These are phyloP conservation scores for Megaceryle alcyon DNA, from an alignment of 2,797 vertebrate genomes.

Conservation along the genomic window DNA sequence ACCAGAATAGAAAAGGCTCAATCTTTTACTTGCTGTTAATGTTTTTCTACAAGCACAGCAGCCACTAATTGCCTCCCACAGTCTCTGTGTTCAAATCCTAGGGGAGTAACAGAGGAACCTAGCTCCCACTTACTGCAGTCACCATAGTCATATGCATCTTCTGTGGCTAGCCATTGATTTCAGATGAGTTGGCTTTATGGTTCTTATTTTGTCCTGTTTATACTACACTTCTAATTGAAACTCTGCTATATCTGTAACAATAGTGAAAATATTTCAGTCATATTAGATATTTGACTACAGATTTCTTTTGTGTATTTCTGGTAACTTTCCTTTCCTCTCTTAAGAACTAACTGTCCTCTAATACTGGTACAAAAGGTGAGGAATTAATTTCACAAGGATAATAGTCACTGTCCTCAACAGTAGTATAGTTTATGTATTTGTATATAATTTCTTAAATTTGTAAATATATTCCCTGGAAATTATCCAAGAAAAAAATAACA, in stretches of 20 bases:
- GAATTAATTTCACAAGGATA: not conserved
- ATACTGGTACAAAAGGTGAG: not conserved
- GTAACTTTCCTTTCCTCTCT: not conserved
- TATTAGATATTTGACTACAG: not conserved
- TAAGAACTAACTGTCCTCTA: not conserved
- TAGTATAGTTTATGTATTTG: not conserved
- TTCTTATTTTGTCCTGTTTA: not conserved
- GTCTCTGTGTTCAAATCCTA: not conserved
- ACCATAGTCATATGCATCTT: not conserved
- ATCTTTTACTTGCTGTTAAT: conserved; percentile 51
- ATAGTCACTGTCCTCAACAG: not conserved
- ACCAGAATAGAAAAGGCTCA: conserved; percentile 15
- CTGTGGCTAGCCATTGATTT: not conserved
- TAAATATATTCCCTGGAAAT: not conserved
- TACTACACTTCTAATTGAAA: not conserved
- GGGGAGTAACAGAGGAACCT: not conserved
- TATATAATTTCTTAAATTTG: not conserved
- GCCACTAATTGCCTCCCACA: conserved; percentile 26
- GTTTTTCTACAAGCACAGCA: conserved; percentile 43
- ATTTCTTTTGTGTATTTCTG: not conserved
- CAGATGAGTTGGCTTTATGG: not conserved
- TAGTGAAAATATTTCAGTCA: not conserved
- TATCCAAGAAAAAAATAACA: not conserved
- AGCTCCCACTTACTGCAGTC: not conserved
- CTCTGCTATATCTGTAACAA: not conserved